Evolutionary conservation across 1,140 invertebrate species (phyloP), one percentile per base, ranked within the genome.

Genomic region (Cecropterus lyciades): DNA sequence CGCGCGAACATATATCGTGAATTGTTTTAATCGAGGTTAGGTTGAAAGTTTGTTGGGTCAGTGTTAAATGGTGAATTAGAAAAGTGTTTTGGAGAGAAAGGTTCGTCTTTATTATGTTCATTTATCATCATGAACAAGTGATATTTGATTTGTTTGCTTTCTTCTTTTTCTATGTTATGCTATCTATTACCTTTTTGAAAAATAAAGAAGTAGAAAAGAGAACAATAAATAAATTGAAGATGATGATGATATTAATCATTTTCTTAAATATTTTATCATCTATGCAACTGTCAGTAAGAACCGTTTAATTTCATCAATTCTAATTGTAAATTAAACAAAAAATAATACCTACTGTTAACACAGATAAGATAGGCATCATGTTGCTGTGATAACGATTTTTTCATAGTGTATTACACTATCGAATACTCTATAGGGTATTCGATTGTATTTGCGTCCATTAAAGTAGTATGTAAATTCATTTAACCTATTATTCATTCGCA

Each of bases 401-500:
- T 1, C 0, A 11, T 37, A 37, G 11, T 11, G 33, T 10, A 43
- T 24, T 43, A 43, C 0, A 27, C n/a, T n/a, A n/a, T n/a, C n/a
- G n/a, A n/a, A n/a, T n/a, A n/a, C n/a, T n/a, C n/a, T n/a, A n/a
- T n/a, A n/a, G n/a, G 53, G 0, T 13, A 13, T 43, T 57, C 42
- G 8, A n/a, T 57, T 30, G 9, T 45, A 46, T 15, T 57, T 57
- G 14, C 17, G 13, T 46, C 16, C 40, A 43, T 45, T 46, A 6
- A 59, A 30, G 20, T 30, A 46, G 27, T 37, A 7, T 3, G 13
- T 43, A 24, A 37, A 59, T 45, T 42, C 55, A 30, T 46, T 46
- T 59, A 59, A 45, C 55, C 17, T 46, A 59, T 59, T 45, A 57
- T 57, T 57, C 55, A 59, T 45, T 57, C 55, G 9, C 13, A 46